Base-by-base conservation (phyloP, 1,140 invertebrate genomes). In the Diorhabda carinulata region DNA sequence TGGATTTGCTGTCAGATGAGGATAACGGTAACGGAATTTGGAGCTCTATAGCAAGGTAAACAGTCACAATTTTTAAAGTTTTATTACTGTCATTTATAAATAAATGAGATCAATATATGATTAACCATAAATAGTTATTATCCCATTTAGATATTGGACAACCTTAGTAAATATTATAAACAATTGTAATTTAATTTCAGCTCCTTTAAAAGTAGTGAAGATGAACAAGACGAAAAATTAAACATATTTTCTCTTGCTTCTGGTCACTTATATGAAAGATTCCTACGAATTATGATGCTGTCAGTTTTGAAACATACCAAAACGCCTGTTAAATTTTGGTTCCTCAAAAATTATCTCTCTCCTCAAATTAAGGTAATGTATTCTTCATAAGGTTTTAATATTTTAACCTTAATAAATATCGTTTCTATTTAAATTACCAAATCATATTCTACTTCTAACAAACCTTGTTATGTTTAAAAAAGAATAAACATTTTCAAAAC, bases 231-330 rank as follows among this genome's bases (percentile, higher is more conserved):
- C 73, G 90, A 97, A 73, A 93, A 90, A 44, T 89, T 99, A 8
- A 99, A 99, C 82, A 97, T 99, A 64, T 99, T 99, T 84, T 99
- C 98, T 0, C 83, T 99, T 3, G 98, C 98, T 2, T 99, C 97
- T 25, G 98, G 98, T 52, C 98, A 99, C 85, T 83, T 99, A 58
- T 99, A 99, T 80, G 98, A 99, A 84, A 84, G 98, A 77, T 94
- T 99, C 78, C 81, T 99, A 10, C 88, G 96, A 72, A 98, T 99
- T 73, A 99, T 99, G 97, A 99, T 99, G 96, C 79, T 98, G 57
- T 97, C 95, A 69, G 93, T 98, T 0, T 84, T 98, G 61, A 98
- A 98, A 80, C 89, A 99, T 77, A 99, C 98, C 1, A 95, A 98
- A 79, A 93, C 92, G 2, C 95, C 96, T 3, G 98, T 99, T 2